A percentile compares a stretch with the other conserved stretches of the same genome.
Conservation (phyloP, 1,140 invertebrate genomes). For the Zaprionus inermis region DNA sequence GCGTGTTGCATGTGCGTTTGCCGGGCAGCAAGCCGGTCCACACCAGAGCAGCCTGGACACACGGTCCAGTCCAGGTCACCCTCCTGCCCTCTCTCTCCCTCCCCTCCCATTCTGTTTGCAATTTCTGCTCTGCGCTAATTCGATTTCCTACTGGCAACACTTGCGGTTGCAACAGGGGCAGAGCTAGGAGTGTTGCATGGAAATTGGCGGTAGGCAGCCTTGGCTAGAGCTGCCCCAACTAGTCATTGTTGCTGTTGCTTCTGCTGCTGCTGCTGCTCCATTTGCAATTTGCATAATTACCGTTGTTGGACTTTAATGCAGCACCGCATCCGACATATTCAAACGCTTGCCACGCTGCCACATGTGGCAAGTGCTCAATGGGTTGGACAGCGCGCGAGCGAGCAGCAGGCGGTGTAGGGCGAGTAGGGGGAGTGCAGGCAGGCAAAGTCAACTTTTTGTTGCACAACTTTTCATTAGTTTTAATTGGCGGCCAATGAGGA, state of each 20-base stretch:
- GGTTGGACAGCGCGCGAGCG: background rate
- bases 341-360: constrained; percentile 40
- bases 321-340: constrained; percentile 64
- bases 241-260: constrained; percentile 38
- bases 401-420: background rate
- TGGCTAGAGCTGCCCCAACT: constrained; percentile 42
- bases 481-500: constrained; percentile 81
- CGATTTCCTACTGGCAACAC: constrained; percentile 78
- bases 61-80: too few species aligned
- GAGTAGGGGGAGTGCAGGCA: background rate
- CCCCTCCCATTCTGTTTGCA: background rate
- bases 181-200: constrained; percentile 22
- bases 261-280: constrained; percentile 63
- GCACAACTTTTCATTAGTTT: constrained; percentile 78
- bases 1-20: background rate
- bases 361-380: constrained; percentile 26
- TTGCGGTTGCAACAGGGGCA: constrained; percentile 50
- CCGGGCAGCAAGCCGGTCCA: background rate
- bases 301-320: constrained; percentile 79
- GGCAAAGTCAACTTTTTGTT: constrained; percentile 31
- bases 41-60: background rate
- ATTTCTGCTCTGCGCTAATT: constrained; percentile 63
- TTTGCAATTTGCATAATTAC: constrained; percentile 83
- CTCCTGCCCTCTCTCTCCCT: background rate
- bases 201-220: constrained; percentile 23